Conservation (phyloP, 1,140 invertebrate genomes). For the Mactra quadrangularis region DNA sequence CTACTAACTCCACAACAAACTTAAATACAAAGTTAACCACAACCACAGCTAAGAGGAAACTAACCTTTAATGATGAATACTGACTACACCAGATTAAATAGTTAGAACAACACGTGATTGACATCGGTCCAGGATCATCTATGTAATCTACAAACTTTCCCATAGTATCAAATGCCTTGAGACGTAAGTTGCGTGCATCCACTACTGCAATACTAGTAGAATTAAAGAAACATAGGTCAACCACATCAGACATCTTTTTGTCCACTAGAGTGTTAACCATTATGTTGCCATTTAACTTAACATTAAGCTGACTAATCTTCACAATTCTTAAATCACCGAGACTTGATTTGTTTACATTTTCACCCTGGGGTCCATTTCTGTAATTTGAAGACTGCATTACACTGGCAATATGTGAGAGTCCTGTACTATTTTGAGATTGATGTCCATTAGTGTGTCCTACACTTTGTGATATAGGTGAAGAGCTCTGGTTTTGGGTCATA, state of each 20-base stretch:
- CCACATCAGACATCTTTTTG: not conserved
- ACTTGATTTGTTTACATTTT: not conserved
- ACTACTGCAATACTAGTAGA: constrained; percentile 15
- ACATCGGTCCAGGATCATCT: constrained; percentile 18
- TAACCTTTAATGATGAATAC: constrained; percentile 32
- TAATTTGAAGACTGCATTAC: not conserved
- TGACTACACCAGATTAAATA: constrained; percentile 41
- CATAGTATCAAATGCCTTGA: constrained; percentile 10
- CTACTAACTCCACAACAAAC: too few relatives aligned
- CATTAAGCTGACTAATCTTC: not conserved
- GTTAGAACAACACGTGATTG: constrained; percentile 40
- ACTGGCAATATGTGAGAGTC: not conserved
- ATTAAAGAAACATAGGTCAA: not conserved
- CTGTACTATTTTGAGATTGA: not conserved
- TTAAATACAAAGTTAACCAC: too few relatives aligned
- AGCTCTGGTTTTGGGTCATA: too few relatives aligned
- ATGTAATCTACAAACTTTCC: constrained; percentile 27
- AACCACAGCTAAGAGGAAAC: too few relatives aligned
- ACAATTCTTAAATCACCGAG: not conserved
- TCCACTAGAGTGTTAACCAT: not conserved
- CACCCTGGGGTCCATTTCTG: not conserved
- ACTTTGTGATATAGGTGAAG: too few relatives aligned
- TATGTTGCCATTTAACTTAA: not conserved
- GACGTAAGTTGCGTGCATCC: constrained; percentile 17
- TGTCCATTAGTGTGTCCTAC: not conserved